These are phyloP conservation scores for Timema podura DNA, from an alignment of 2,888 invertebrate genomes.

Conservation along the genomic window DNA sequence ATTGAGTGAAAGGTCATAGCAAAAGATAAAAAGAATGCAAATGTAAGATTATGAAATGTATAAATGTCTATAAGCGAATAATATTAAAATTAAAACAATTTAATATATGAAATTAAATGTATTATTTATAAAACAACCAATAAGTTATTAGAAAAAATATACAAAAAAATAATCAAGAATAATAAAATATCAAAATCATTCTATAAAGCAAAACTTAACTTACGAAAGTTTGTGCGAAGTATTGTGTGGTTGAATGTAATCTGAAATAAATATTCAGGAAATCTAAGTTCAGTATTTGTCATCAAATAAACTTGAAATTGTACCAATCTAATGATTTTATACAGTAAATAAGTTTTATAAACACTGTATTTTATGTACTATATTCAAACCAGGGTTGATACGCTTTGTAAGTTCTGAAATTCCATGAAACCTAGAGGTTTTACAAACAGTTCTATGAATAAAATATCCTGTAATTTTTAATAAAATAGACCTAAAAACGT, in stretches of 20 bases:
- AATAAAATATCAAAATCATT: slow-evolving; percentile 31
- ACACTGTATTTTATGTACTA: too few species aligned
- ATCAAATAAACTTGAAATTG: background rate
- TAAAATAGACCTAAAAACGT: too few species aligned
- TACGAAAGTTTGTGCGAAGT: slow-evolving; percentile 17
- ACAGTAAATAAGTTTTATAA: too few species aligned
- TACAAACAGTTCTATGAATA: too few species aligned
- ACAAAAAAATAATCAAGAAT: slow-evolving; percentile 33
- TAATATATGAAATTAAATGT: slow-evolving; percentile 14
- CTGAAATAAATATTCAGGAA: slow-evolving; percentile 33
- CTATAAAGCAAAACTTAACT: slow-evolving; percentile 12
- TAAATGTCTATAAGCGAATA: background rate
- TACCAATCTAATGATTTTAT: background rate
- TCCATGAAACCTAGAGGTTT: too few species aligned
- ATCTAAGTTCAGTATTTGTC: slow-evolving; percentile 24
- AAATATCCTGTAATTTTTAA: too few species aligned
- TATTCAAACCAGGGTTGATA: too few species aligned
- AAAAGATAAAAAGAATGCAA: slow-evolving; percentile 14
- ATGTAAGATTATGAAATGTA: slow-evolving; percentile 7
- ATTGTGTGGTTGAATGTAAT: slow-evolving; percentile 31
- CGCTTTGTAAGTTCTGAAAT: too few species aligned
- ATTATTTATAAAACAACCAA: slow-evolving; percentile 4
- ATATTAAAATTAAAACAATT: slow-evolving; percentile 32
- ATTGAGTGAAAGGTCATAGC: slow-evolving; percentile 8
- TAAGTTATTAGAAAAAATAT: slow-evolving; percentile 25